A percentile compares a stretch with the other conserved stretches of the same genome.
Conservation (phyloP, 2,113 vertebrate species). For the Pterocles burchelli region DNA sequence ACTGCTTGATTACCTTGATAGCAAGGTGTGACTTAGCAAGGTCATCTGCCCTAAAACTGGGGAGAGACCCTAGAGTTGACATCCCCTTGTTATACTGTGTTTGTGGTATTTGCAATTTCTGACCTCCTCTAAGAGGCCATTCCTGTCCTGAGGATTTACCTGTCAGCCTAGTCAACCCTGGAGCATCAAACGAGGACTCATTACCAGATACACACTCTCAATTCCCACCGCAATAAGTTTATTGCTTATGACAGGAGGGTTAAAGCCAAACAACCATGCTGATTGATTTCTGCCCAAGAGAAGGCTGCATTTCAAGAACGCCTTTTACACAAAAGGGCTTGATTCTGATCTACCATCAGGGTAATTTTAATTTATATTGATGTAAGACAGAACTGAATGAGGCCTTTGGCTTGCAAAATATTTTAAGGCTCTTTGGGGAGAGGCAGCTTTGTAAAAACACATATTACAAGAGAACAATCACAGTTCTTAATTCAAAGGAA, state of each 20-base stretch:
- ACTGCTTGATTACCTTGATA: background rate
- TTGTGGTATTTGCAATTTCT: background rate
- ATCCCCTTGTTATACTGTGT: background rate
- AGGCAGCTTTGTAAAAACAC: conserved; percentile 9
- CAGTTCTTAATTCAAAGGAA: background rate
- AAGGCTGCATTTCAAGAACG: conserved; percentile 45
- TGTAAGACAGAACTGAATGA: background rate
- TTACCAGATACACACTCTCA: background rate
- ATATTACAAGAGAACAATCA: background rate
- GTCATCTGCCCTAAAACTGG: background rate
- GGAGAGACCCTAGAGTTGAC: background rate
- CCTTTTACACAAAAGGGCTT: conserved; percentile 23
- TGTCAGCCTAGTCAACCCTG: background rate
- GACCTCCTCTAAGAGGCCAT: background rate
- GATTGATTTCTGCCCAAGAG: conserved; percentile 55
- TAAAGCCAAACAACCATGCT: conserved; percentile 20
- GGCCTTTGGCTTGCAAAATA: background rate
- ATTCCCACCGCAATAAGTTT: background rate
- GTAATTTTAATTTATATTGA: conserved; percentile 13
- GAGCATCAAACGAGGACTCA: background rate
- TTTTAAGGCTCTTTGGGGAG: background rate
- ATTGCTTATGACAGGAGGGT: conserved; percentile 34
- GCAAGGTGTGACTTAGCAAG: background rate
- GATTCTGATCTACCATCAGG: conserved; percentile 8
- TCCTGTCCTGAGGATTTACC: background rate